These are phyloP conservation scores for Odontesthes bonariensis DNA, from an alignment of 2,113 vertebrate genomes.

Conservation along the genomic window DNA sequence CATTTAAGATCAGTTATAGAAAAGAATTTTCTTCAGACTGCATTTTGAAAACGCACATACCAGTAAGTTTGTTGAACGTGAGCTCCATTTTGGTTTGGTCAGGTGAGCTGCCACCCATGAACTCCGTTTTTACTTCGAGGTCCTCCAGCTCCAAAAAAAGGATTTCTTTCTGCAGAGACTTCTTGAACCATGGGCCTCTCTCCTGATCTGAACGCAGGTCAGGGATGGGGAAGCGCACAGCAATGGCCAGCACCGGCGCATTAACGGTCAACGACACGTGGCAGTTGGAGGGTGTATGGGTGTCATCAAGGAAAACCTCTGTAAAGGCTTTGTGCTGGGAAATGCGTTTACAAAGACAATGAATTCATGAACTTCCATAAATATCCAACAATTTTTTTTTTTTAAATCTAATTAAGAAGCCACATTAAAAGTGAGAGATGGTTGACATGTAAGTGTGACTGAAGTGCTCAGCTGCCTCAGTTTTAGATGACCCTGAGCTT, in stretches of 20 bases:
- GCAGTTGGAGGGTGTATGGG: conserved; percentile 89
- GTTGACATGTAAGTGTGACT: background rate
- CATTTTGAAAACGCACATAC: conserved; percentile 75
- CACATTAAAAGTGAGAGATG: background rate
- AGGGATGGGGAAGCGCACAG: conserved; percentile 95
- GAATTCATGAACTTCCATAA: background rate
- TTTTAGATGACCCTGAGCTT: background rate
- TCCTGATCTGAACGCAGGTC: conserved; percentile 97
- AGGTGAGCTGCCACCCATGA: conserved; percentile 88
- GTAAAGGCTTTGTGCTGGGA: conserved; percentile 96
- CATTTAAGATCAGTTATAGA: background rate
- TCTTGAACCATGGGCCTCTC: conserved; percentile 97
- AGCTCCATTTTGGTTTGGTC: conserved; percentile 95
- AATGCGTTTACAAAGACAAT: background rate
- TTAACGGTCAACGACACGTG: conserved; percentile 88
- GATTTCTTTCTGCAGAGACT: conserved; percentile 95
- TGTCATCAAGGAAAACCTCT: conserved; percentile 97
- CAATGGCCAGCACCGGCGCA: conserved; percentile 87
- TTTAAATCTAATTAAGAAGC: background rate
- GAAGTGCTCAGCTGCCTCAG: background rate
- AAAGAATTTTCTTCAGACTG: background rate
- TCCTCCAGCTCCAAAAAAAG: conserved; percentile 90
- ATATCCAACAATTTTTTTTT: background rate
- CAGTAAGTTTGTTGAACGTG: conserved; percentile 91
- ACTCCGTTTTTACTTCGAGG: conserved; percentile 92